These are phyloP conservation scores for Polydrusus pterygomalis DNA, from an alignment of 2,888 invertebrate genomes.

Conservation along the genomic window DNA sequence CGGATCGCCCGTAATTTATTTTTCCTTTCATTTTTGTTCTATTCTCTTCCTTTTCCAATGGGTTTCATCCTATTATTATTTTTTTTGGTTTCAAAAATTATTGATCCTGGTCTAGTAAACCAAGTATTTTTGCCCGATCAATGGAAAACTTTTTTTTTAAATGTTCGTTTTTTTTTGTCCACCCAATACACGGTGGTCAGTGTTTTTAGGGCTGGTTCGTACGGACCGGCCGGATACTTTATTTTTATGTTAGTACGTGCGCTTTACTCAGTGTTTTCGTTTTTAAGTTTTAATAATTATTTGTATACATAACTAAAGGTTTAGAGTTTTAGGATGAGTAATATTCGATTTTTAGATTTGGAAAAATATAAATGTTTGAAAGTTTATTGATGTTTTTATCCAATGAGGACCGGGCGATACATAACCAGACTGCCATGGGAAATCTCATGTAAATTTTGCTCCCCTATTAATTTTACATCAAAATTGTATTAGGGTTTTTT, in stretches of 20 bases:
- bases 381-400: slow-evolving; percentile 39
- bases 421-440: too few relatives aligned
- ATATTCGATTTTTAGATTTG: slow-evolving; percentile 57
- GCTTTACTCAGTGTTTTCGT: slow-evolving; percentile 41
- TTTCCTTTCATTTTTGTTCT: too few relatives aligned
- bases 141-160: slow-evolving; percentile 5
- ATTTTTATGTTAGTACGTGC: slow-evolving; percentile 53
- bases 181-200: slow-evolving; percentile 5
- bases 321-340: slow-evolving; percentile 52
- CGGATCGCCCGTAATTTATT: too few relatives aligned
- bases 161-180: slow-evolving; percentile 6
- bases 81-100: too few relatives aligned
- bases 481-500: too few relatives aligned
- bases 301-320: slow-evolving; percentile 54
- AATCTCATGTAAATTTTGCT: too few relatives aligned
- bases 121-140: too few relatives aligned
- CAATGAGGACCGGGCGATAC: too few relatives aligned
- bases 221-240: slow-evolving; percentile 46
- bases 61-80: too few relatives aligned
- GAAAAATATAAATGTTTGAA: slow-evolving; percentile 55
- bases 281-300: slow-evolving; percentile 47
- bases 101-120: too few relatives aligned
- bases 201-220: slow-evolving; percentile 7
- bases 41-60: too few relatives aligned
- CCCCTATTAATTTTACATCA: too few relatives aligned